Conservation (phyloP, 2,113 vertebrate genomes). For the Phrynosoma platyrhinos region DNA sequence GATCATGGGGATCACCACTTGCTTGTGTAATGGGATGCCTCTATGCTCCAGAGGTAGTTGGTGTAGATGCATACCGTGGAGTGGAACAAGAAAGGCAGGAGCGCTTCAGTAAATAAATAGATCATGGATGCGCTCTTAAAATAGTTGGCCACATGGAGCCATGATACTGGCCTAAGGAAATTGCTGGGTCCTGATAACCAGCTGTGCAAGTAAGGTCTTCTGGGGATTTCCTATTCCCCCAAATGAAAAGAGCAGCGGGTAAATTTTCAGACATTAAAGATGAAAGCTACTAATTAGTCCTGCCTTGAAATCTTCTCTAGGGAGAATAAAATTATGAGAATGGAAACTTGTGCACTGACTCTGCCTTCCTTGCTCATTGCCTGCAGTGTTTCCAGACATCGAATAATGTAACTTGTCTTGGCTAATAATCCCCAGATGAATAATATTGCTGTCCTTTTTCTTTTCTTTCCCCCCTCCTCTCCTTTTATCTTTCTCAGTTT, state of each 20-base stretch:
- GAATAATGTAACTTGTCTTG: background rate
- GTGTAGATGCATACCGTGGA: background rate
- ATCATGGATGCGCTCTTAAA: background rate
- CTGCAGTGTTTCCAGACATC: background rate
- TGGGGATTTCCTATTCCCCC: background rate
- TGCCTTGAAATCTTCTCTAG: background rate
- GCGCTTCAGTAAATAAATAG: background rate
- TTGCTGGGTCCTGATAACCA: background rate
- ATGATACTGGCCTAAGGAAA: background rate
- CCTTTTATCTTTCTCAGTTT: background rate
- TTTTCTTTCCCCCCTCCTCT: too few relatives aligned
- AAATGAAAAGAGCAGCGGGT: background rate
- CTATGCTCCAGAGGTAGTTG: background rate
- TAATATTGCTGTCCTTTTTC: background rate
- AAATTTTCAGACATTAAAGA: conserved; percentile 5
- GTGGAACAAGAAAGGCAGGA: background rate
- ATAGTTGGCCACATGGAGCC: background rate
- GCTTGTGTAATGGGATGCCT: background rate
- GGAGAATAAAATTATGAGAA: background rate
- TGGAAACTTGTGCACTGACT: background rate
- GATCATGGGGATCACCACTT: background rate
- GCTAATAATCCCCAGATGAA: background rate
- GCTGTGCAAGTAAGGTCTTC: background rate
- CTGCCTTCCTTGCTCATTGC: background rate
- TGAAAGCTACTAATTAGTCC: conserved; percentile 11